These are phyloP conservation scores for Cataglyphis albicans DNA, from an alignment of 2,888 invertebrate genomes.

Conservation along the genomic window DNA sequence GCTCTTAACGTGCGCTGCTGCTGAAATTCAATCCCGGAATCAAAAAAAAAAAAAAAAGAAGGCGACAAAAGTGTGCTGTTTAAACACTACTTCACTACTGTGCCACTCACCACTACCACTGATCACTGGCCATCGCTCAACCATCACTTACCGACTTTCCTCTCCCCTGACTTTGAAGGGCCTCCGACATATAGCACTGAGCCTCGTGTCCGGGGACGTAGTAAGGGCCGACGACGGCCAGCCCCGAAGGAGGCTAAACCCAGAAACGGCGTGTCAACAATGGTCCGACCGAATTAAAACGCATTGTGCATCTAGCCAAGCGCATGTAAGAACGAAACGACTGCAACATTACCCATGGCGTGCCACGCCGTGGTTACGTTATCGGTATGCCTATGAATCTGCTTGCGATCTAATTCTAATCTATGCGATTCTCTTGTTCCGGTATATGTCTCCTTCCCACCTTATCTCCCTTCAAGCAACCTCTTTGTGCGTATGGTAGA, in stretches of 20 bases:
- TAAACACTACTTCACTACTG: slow-evolving; percentile 70
- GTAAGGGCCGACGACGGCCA: slow-evolving; percentile 84
- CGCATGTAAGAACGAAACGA: slow-evolving; percentile 82
- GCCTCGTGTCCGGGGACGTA: slow-evolving; percentile 87
- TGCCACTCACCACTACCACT: slow-evolving; percentile 64
- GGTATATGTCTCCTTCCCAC: background rate
- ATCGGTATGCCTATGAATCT: slow-evolving; percentile 70
- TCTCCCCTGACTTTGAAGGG: slow-evolving; percentile 66
- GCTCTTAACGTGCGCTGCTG: slow-evolving; percentile 43
- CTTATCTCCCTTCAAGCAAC: slow-evolving; percentile 38
- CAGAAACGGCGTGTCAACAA: slow-evolving; percentile 77
- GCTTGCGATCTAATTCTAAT: slow-evolving; percentile 32
- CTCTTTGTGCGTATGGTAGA: slow-evolving; percentile 54
- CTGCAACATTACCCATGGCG: slow-evolving; percentile 69
- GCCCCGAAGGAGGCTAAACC: slow-evolving; percentile 84
- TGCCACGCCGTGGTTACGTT: slow-evolving; percentile 68
- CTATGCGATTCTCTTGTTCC: slow-evolving; percentile 9
- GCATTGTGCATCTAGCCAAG: slow-evolving; percentile 86
- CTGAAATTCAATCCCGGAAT: slow-evolving; percentile 50
- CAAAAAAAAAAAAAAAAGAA: background rate
- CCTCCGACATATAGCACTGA: slow-evolving; percentile 86
- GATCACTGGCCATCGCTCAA: slow-evolving; percentile 67
- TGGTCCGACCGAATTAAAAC: slow-evolving; percentile 85
- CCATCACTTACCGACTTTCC: slow-evolving; percentile 69
- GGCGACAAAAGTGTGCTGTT: slow-evolving; percentile 68